phyloP scores from a whole-genome alignment of 1,140 invertebrate genomes.

The Monomorium pharaonis region DNA sequence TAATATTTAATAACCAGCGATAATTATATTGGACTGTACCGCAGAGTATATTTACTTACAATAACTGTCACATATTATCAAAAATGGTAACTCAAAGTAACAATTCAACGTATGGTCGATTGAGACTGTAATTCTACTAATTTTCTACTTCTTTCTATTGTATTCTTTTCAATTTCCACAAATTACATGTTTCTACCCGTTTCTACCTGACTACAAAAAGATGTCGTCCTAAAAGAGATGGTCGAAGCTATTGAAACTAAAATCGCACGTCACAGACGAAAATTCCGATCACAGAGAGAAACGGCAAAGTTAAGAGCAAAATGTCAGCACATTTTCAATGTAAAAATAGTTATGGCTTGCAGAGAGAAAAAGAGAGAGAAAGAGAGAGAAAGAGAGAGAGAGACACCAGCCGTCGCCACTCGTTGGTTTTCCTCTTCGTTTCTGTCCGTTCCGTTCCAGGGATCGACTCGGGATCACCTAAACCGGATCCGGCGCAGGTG shows the following conservation, averaged over 20 bases:
- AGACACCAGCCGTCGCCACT: conserved; percentile 25
- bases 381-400: no score
- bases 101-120: background rate
- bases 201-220: background rate
- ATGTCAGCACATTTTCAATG: conserved; percentile 49
- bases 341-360: conserved; percentile 64
- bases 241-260: conserved; percentile 29
- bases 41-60: background rate
- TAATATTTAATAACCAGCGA: background rate
- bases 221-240: background rate
- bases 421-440: conserved; percentile 28
- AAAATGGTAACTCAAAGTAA: background rate
- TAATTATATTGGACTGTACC: background rate
- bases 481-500: conserved; percentile 84
- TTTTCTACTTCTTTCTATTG: background rate
- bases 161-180: background rate
- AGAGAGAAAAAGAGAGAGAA: background rate
- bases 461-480: conserved; percentile 67
- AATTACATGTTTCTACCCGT: conserved; percentile 7
- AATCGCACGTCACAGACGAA: conserved; percentile 19
- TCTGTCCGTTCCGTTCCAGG: background rate
- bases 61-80: background rate
- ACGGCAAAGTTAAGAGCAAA: conserved; percentile 27
- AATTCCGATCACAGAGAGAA: background rate
- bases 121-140: background rate